Base-by-base conservation (phyloP, 1,140 invertebrate species). In the Pseudachorutes palmiensis region DNA sequence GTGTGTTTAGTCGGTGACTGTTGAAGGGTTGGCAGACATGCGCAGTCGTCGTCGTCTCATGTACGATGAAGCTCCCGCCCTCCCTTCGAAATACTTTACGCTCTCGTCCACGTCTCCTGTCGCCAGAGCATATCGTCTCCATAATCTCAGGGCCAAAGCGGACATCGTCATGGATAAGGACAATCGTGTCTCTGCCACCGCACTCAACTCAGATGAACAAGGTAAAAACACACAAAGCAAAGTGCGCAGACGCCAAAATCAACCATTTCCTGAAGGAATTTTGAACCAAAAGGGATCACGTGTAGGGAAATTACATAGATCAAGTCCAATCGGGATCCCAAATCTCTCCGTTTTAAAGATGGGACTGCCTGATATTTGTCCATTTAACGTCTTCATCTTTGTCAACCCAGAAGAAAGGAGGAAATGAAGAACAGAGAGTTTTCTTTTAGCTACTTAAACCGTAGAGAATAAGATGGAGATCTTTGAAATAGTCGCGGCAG, bases 1-100 rank as follows among this genome's bases (percentile, higher is more conserved):
- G 24, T 60, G 5, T 30, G n/a, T 60, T 28, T 60, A 60, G 58
- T 32, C 30, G 58, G 30, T 60, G 58, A 60, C 9, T 32, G 58
- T 30, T 5, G 58, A 60, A 60, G 58, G 58, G 58, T 16, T 14
- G 30, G 3, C 26, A 22, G 58, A 60, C 9, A 60, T 30, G 58
- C 12, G 58, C 30, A 32, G 58, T 30, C 51, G 51, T 55, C 51
- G 51, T 26, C 51, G 51, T 55, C 14, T 5, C 24, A 14, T 55
- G 51, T 55, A 9, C 51, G 29, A 60, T 24, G 26, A 60, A 24
- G 5, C 26, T 30, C 2, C 14, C 26, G 22, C 29, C 9, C 30
- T 31, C 26, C 58, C 26, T 12, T 5, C 14, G 2, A 60, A 60
- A 29, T 60, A 30, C 31, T 60, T 31, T 12, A 31, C 58, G 5